phyloP scores from a whole-genome alignment of 2,113 vertebrate genomes.

The Synchiropus splendidus region DNA sequence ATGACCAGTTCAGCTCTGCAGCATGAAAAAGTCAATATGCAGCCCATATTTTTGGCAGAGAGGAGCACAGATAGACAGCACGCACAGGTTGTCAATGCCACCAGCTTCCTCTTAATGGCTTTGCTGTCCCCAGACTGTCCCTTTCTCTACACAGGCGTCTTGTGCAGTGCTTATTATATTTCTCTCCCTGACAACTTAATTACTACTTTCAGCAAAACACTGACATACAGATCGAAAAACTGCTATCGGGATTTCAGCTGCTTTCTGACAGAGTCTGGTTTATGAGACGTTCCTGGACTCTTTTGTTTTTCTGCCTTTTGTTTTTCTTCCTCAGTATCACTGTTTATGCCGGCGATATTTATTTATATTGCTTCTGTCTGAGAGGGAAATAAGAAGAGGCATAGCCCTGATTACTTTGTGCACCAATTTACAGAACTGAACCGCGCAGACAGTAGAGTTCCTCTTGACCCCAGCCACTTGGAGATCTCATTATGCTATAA shows the following conservation, averaged over 20 bases:
- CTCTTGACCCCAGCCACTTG: too few species aligned
- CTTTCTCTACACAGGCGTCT: slow-evolving; percentile 2
- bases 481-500: too few species aligned
- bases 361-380: slow-evolving; percentile 24
- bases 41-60: slow-evolving; percentile 10
- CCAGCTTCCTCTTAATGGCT: slow-evolving; percentile 32
- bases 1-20: too few species aligned
- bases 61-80: slow-evolving; percentile 13
- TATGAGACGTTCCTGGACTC: slow-evolving; percentile 38
- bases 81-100: slow-evolving; percentile 18
- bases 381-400: not conserved
- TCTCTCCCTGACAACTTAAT: slow-evolving; percentile 56
- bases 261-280: slow-evolving; percentile 52
- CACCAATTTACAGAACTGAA: too few species aligned
- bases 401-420: too few species aligned
- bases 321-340: slow-evolving; percentile 6
- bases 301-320: too few species aligned
- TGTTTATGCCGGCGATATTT: slow-evolving; percentile 16
- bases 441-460: too few species aligned
- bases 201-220: slow-evolving; percentile 45
- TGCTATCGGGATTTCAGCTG: slow-evolving; percentile 31
- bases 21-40: slow-evolving; percentile 8
- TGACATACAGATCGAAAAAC: slow-evolving; percentile 47
- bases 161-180: slow-evolving; percentile 33
- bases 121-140: slow-evolving; percentile 33